Base-by-base conservation (phyloP, 2,888 invertebrate genomes). In the Gibbula magus region DNA sequence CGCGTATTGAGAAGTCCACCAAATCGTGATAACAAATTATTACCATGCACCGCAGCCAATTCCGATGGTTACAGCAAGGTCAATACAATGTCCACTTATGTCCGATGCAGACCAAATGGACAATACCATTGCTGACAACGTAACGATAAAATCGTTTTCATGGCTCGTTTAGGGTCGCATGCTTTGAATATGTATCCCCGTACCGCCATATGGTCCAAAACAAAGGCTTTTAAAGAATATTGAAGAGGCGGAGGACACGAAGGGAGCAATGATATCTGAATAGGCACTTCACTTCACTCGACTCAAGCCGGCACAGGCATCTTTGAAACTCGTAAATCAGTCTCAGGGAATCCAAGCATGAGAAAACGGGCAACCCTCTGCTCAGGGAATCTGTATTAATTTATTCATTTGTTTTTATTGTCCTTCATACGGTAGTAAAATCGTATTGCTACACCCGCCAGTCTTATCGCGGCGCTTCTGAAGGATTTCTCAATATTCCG, bases 321-420 rank as follows among this genome's bases (percentile, higher is more conserved):
- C 35, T 35, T 70, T 18, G 20, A 70, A 70, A 53, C 54, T 29
- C 53, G 18, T 75, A 75, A 75, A 75, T 75, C 75, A 53, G 54
- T 53, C 53, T 52, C 29, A 54, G 54, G 5, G n/a, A 18, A 75
- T 20, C 25, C 29, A 75, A 75, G 53, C 75, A 35, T 75, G 75
- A 75, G 35, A 20, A n/a, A 54, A 75, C 29, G 20, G 75, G 35
- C 32, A 22, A 75, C 29, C 75, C 53, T 70, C 35, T 35, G 75
- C 73, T 78, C 54, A 53, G 73, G n/a, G 75, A 79, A 54, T 56
- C 35, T 74, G 74, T 56, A 79, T 79, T 74, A 79, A 79, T 79
- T 74, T 79, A 79, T 79, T 79, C 79, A 79, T 79, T 74, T 75
- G 74, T 74, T 79, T 74, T 79, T 74, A 79, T 79, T 75, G 74